A percentile compares a stretch with the other conserved stretches of the same genome.
phyloP scores from a whole-genome alignment of 2,797 vertebrate species.

The Nannoperca australis region DNA sequence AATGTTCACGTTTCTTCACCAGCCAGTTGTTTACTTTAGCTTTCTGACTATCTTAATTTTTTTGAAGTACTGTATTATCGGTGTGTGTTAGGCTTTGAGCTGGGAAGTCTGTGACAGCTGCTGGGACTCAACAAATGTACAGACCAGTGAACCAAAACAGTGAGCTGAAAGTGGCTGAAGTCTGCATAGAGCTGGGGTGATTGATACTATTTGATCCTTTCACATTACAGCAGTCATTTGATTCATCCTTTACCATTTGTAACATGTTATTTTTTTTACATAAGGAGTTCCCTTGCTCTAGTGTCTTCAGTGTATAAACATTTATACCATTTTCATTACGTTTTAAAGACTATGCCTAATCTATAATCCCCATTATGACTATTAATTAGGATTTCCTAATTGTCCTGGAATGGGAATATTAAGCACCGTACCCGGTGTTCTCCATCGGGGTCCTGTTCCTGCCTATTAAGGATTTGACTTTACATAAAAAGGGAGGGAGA shows the following conservation, averaged over 20 bases:
- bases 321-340: conserved; percentile 5
- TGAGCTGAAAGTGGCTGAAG: conserved; percentile 6
- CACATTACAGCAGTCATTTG: conserved; percentile 1
- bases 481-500: conserved; percentile 39
- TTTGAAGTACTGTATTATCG: conserved; percentile 6
- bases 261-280: not conserved
- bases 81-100: not conserved
- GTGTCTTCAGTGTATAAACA: not conserved
- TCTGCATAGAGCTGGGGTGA: conserved; percentile 8
- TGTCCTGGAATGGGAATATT: conserved; percentile 36
- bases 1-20: not conserved
- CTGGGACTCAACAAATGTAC: not conserved
- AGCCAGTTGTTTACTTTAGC: conserved; percentile 8
- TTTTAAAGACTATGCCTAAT: conserved; percentile 12
- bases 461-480: conserved; percentile 39
- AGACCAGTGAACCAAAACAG: conserved; percentile 1
- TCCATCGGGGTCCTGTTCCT: conserved; percentile 25
- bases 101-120: conserved; percentile 5
- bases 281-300: not conserved
- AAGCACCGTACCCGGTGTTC: not conserved
- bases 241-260: not conserved
- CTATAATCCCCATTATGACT: conserved; percentile 21
- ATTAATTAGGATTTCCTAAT: conserved; percentile 48
- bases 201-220: conserved; percentile 17
- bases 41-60: not conserved